Conservation (phyloP, 2,888 invertebrate genomes). For the Mongoloraphidia duomilia region DNA sequence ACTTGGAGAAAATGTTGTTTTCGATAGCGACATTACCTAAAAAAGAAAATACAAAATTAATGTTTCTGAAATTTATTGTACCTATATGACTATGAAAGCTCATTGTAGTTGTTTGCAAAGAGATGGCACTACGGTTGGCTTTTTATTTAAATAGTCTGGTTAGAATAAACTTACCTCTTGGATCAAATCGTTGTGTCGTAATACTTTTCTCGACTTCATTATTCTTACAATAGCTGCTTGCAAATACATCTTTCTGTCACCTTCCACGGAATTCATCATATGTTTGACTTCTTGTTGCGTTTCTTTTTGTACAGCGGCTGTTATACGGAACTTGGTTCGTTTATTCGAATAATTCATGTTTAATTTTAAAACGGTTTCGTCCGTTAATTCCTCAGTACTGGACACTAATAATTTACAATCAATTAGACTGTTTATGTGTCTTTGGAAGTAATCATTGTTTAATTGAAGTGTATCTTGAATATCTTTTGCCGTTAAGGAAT, state of each 20-base stretch:
- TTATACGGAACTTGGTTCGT: conserved; percentile 77
- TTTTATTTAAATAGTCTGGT: conserved; percentile 14
- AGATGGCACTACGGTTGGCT: neutral
- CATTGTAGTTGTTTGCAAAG: neutral
- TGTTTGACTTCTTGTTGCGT: conserved; percentile 63
- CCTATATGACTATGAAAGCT: too few relatives aligned
- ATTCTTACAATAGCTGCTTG: conserved; percentile 91
- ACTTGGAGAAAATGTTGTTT: conserved; percentile 85
- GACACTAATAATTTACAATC: conserved; percentile 66
- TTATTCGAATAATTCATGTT: conserved; percentile 82
- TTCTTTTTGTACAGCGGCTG: conserved; percentile 64
- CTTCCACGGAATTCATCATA: conserved; percentile 72
- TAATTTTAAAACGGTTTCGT: conserved; percentile 42
- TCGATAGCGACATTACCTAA: conserved; percentile 78
- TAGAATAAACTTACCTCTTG: conserved; percentile 56
- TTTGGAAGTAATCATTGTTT: conserved; percentile 64
- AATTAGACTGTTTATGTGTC: conserved; percentile 71
- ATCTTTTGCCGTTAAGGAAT: conserved; percentile 52
- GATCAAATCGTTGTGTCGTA: conserved; percentile 73
- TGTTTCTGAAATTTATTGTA: neutral
- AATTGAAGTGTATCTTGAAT: conserved; percentile 63
- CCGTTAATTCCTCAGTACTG: conserved; percentile 32
- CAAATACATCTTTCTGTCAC: conserved; percentile 87
- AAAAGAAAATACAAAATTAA: conserved; percentile 18
- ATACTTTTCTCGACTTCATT: conserved; percentile 83